Percentiles rank a stretch among this genome's conserved stretches.
Conservation (phyloP, 2,888 invertebrate species). For the Ornithoptera priamus region DNA sequence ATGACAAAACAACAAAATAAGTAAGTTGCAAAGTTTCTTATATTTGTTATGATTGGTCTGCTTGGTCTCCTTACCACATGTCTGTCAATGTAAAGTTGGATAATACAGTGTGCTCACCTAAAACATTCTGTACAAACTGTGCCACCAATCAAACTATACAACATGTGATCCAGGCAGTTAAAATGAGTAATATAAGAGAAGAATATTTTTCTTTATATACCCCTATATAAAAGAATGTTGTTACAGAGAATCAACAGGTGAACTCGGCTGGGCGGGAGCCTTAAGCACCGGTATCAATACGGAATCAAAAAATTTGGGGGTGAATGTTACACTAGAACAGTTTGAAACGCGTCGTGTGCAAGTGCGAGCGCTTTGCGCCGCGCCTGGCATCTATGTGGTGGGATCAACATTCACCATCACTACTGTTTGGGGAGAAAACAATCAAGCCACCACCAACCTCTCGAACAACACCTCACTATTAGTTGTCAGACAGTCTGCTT, state of each 20-base stretch:
- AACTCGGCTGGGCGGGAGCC: conserved; percentile 72
- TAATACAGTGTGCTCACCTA: too few relatives aligned
- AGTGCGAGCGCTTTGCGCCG: conserved; percentile 81
- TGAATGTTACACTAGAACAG: conserved; percentile 68
- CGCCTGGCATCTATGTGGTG: conserved; percentile 84
- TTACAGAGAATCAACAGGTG: conserved; percentile 57
- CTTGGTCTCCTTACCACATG: too few relatives aligned
- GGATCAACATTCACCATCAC: conserved; percentile 80
- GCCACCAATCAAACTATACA: too few relatives aligned
- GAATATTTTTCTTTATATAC: not conserved
- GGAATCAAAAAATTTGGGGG: conserved; percentile 61
- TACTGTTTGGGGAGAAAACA: conserved; percentile 40
- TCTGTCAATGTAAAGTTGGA: too few relatives aligned
- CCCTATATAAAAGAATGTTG: not conserved
- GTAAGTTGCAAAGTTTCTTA: conserved; percentile 53
- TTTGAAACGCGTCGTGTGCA: conserved; percentile 76
- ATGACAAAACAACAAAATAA: conserved; percentile 79
- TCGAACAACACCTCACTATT: conserved; percentile 63
- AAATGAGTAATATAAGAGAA: too few relatives aligned
- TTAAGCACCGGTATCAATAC: conserved; percentile 62
- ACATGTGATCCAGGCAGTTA: too few relatives aligned
- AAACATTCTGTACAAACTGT: too few relatives aligned
- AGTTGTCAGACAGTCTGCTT: conserved; percentile 55
- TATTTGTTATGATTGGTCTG: not conserved
- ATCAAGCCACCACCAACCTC: conserved; percentile 44